Evolutionary conservation across 2,888 invertebrate genomes (phyloP).

Genomic region (Anticlea derivata): DNA sequence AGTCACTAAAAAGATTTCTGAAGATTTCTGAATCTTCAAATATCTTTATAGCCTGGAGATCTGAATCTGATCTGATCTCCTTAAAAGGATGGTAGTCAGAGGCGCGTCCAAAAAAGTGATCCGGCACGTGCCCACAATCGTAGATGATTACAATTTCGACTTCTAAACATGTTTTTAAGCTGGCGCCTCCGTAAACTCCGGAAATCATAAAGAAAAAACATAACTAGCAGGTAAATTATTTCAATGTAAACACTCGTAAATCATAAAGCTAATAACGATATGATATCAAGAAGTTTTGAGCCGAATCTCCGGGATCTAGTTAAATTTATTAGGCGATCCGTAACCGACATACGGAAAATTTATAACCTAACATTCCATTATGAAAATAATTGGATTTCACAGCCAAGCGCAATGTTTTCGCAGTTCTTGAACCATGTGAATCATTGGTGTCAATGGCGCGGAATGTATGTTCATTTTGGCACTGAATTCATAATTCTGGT

Average conservation of each 20-base stretch:
- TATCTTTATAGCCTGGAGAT: too few species aligned
- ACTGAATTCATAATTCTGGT: constrained; percentile 44
- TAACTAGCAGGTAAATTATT: constrained; percentile 25
- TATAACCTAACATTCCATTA: constrained; percentile 58
- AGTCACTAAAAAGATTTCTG: too few species aligned
- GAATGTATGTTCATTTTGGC: constrained; percentile 74
- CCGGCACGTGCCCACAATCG: too few species aligned
- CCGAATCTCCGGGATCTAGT: constrained; percentile 47
- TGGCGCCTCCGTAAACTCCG: constrained; percentile 9
- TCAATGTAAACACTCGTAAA: constrained; percentile 28
- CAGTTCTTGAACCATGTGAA: constrained; percentile 50
- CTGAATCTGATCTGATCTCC: too few species aligned
- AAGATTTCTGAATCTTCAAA: too few species aligned
- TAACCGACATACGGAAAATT: constrained; percentile 61
- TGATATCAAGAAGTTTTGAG: constrained; percentile 32
- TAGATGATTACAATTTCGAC: neutral
- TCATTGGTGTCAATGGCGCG: constrained; percentile 69
- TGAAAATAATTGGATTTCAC: constrained; percentile 68
- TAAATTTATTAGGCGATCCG: constrained; percentile 66
- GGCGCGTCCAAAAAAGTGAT: too few species aligned
- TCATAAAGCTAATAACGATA: constrained; percentile 27
- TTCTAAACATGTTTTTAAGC: constrained; percentile 2
- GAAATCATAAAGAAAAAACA: constrained; percentile 20
- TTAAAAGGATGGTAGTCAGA: too few species aligned
- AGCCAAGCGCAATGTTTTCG: constrained; percentile 59